phyloP scores from a whole-genome alignment of 2,113 vertebrate species.

The Lampris megalopsis region DNA sequence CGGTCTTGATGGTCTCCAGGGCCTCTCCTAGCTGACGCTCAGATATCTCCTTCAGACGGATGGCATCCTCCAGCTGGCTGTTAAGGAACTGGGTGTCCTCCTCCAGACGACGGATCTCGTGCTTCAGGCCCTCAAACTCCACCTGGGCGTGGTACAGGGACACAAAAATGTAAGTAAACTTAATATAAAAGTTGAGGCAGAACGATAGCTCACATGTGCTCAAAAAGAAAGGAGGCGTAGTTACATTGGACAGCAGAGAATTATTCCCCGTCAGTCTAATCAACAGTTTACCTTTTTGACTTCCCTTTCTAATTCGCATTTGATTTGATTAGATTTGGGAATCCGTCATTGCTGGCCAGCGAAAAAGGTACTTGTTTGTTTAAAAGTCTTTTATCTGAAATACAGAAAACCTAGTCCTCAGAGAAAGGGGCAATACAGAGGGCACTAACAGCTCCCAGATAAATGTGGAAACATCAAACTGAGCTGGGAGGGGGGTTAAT shows the following conservation, averaged over 20 bases:
- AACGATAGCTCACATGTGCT: slow-evolving; percentile 1
- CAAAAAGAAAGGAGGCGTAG: neutral
- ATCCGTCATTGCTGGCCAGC: slow-evolving; percentile 15
- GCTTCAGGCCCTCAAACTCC: slow-evolving; percentile 98
- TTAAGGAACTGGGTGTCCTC: slow-evolving; percentile 96
- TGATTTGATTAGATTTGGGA: slow-evolving; percentile 38
- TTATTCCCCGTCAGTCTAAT: slow-evolving; percentile 26
- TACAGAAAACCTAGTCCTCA: slow-evolving; percentile 17
- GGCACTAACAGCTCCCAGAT: slow-evolving; percentile 31
- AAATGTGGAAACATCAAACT: slow-evolving; percentile 20
- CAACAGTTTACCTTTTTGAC: slow-evolving; percentile 24
- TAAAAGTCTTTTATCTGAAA: slow-evolving; percentile 19
- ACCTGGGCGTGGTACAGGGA: slow-evolving; percentile 81
- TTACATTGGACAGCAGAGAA: slow-evolving; percentile 2
- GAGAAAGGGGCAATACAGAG: neutral
- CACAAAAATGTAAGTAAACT: neutral
- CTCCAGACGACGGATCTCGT: slow-evolving; percentile 96
- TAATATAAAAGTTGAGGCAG: neutral
- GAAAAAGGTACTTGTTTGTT: slow-evolving; percentile 20
- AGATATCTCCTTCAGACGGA: slow-evolving; percentile 95
- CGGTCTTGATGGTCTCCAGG: slow-evolving; percentile 95
- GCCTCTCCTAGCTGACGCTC: slow-evolving; percentile 95
- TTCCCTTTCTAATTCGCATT: slow-evolving; percentile 27
- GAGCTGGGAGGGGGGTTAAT: slow-evolving; percentile 5
- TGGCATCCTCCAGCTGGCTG: slow-evolving; percentile 96